These are phyloP conservation scores for Rhynchonycteris naso DNA, from an alignment of 2,797 vertebrate genomes.

Conservation along the genomic window DNA sequence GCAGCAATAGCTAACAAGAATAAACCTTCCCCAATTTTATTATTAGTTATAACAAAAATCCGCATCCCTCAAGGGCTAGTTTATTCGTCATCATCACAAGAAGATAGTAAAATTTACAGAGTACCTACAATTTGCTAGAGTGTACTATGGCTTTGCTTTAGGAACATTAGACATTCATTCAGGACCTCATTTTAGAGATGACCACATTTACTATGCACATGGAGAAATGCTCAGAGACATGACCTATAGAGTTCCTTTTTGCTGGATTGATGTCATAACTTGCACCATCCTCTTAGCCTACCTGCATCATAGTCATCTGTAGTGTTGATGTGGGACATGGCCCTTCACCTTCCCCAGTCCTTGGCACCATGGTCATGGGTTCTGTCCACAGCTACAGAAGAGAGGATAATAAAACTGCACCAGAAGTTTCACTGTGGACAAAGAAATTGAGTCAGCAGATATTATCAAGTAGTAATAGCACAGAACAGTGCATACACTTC, in stretches of 20 bases:
- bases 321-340: too few relatives aligned
- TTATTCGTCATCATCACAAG: neutral
- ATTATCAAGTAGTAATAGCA: too few relatives aligned
- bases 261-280: neutral
- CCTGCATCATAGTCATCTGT: neutral
- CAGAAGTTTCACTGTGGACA: too few relatives aligned
- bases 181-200: conserved; percentile 11
- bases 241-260: neutral
- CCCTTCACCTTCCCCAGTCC: too few relatives aligned
- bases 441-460: too few relatives aligned
- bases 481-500: too few relatives aligned
- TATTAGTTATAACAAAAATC: neutral
- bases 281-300: neutral
- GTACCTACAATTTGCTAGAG: neutral
- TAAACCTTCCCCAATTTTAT: neutral
- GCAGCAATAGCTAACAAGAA: neutral
- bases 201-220: neutral
- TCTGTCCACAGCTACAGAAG: too few relatives aligned
- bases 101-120: neutral
- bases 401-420: too few relatives aligned
- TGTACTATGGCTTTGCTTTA: neutral
- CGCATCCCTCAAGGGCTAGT: neutral
- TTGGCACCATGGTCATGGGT: too few relatives aligned
- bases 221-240: neutral
- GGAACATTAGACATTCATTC: neutral